Percentiles rank a stretch among this genome's conserved stretches.
phyloP scores from a whole-genome alignment of 2,113 vertebrate genomes.

The Psittacula cyanocephala region DNA sequence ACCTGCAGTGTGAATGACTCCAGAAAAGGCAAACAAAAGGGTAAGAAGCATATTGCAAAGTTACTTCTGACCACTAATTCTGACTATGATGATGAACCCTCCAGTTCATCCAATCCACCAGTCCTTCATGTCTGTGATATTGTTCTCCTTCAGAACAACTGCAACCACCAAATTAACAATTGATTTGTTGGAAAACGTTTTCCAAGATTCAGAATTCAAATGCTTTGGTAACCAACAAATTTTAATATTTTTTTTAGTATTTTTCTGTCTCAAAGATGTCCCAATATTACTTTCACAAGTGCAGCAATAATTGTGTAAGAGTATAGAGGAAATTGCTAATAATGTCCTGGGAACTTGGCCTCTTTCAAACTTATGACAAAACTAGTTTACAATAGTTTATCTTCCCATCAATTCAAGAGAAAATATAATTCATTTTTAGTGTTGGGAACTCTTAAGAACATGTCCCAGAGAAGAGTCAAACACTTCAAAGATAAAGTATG shows the following conservation, averaged over 20 bases:
- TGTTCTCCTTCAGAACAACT: not conserved
- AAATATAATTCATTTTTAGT: not conserved
- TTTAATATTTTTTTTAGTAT: not conserved
- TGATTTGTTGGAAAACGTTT: not conserved
- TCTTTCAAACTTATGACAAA: not conserved
- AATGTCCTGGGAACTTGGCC: not conserved
- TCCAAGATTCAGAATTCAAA: not conserved
- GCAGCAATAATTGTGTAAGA: not conserved
- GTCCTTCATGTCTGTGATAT: not conserved
- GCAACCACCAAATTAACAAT: not conserved
- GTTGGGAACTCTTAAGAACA: not conserved
- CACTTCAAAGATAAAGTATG: not conserved
- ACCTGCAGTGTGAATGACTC: not conserved
- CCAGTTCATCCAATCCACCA: not conserved
- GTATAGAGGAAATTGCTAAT: not conserved
- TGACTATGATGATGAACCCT: not conserved
- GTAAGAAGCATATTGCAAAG: not conserved
- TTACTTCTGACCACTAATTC: not conserved
- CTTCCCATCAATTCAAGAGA: not conserved
- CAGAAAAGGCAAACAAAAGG: rapidly evolving
- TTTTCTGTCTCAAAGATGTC: not conserved
- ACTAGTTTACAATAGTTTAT: not conserved
- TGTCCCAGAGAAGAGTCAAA: not conserved
- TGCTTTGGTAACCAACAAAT: not conserved
- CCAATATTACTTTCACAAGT: not conserved